These are phyloP conservation scores for Calcarius ornatus DNA, from an alignment of 2,113 vertebrate species.

Conservation along the genomic window DNA sequence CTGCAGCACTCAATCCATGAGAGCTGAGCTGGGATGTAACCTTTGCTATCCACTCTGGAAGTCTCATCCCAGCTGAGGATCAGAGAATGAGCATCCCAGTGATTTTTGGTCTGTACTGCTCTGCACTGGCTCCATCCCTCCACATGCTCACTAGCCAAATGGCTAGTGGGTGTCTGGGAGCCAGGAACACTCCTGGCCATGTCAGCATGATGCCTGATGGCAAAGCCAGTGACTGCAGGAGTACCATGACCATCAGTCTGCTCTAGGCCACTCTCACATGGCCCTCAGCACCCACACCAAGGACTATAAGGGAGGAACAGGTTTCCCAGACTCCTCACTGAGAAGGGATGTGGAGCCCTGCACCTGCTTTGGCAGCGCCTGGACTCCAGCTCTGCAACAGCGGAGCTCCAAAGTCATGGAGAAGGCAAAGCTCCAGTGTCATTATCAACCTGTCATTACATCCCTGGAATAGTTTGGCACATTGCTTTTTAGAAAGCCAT, in stretches of 20 bases:
- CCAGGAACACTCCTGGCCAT: background rate
- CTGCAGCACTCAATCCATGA: background rate
- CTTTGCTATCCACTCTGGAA: background rate
- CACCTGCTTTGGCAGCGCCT: fast-evolving
- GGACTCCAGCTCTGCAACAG: background rate
- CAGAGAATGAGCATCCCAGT: fast-evolving
- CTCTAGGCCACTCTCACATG: background rate
- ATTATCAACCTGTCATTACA: background rate
- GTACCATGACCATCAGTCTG: background rate
- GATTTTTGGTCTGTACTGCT: background rate
- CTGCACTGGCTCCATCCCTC: background rate
- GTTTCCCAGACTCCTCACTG: background rate
- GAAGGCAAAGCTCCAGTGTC: background rate
- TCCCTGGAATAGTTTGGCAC: background rate
- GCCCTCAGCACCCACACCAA: background rate
- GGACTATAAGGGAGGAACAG: background rate
- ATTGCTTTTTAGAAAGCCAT: background rate
- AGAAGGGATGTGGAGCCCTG: background rate
- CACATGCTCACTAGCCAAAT: background rate
- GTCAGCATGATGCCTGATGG: background rate
- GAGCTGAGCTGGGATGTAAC: background rate
- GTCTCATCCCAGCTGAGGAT: background rate
- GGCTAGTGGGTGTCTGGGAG: background rate
- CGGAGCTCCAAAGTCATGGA: background rate
- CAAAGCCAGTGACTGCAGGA: background rate